A percentile compares a stretch with the other conserved stretches of the same genome.
These are phyloP conservation scores for Sipha flava DNA, from an alignment of 1,140 invertebrate genomes.

Conservation along the genomic window DNA sequence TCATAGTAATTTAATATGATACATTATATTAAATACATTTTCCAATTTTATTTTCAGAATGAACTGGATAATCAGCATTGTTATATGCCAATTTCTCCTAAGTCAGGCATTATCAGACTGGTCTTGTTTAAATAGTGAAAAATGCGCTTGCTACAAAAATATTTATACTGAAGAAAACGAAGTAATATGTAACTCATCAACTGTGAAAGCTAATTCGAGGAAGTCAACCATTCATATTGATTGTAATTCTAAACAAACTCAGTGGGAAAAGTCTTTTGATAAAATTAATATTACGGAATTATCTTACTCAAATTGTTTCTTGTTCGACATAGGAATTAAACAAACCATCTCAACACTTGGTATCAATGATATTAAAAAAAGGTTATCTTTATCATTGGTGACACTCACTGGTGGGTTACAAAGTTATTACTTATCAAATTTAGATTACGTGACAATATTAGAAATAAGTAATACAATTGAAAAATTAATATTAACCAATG, in stretches of 20 bases:
- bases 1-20: too few species aligned
- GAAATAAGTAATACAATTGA: not conserved
- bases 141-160: not conserved
- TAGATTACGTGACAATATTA: not conserved
- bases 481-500: slow-evolving; percentile 16
- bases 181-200: not conserved
- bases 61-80: not conserved
- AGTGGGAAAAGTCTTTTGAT: not conserved
- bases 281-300: not conserved
- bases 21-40: too few species aligned
- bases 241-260: not conserved
- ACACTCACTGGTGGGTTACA: not conserved
- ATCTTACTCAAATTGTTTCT: not conserved
- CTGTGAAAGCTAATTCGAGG: not conserved
- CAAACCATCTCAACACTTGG: not conserved
- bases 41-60: not conserved
- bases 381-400: too few species aligned
- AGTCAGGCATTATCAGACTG: not conserved
- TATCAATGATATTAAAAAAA: not conserved
- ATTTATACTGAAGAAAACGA: not conserved
- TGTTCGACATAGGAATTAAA: not conserved
- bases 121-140: not conserved
- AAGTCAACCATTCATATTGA: not conserved
- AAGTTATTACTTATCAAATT: not conserved
- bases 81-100: not conserved